Evolutionary conservation across 2,797 vertebrate genomes (phyloP).

Genomic region (Atherinosoma microstoma): DNA sequence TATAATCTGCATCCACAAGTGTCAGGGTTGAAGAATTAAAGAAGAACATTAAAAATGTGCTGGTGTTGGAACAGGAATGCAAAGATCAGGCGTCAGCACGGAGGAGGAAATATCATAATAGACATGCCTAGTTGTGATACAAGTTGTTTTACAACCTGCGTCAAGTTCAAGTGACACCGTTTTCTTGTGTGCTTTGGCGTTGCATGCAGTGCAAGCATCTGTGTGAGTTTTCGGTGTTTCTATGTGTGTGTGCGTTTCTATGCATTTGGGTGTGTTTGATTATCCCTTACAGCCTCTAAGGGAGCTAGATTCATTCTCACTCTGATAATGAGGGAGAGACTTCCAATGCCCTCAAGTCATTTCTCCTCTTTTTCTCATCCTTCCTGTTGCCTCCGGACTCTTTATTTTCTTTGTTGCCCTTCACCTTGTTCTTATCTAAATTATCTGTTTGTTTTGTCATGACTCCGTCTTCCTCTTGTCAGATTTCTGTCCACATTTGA

Average conservation of each 20-base stretch:
- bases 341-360: slow-evolving; percentile 85
- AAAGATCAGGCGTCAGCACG: slow-evolving; percentile 1
- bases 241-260: slow-evolving; percentile 40
- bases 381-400: slow-evolving; percentile 73
- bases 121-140: slow-evolving; percentile 20
- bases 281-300: slow-evolving; percentile 82
- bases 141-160: slow-evolving; percentile 35
- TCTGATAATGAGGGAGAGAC: slow-evolving; percentile 87
- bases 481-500: slow-evolving; percentile 14
- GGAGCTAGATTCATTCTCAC: slow-evolving; percentile 84
- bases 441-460: slow-evolving; percentile 43
- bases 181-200: slow-evolving; percentile 20
- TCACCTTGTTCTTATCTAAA: slow-evolving; percentile 41
- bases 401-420: slow-evolving; percentile 40
- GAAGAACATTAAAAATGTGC: slow-evolving; percentile 48
- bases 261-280: slow-evolving; percentile 80
- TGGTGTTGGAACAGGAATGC: slow-evolving; percentile 25
- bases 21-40: slow-evolving; percentile 51
- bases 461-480: slow-evolving; percentile 2
- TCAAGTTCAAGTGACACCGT: slow-evolving; percentile 31
- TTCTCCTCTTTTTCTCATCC: slow-evolving; percentile 76
- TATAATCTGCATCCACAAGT: slow-evolving; percentile 63
- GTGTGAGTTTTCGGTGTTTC: slow-evolving; percentile 52
- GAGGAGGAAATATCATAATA: slow-evolving; percentile 19
- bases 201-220: slow-evolving; percentile 35